These are phyloP conservation scores for Drosophila differens DNA, from an alignment of 2,888 invertebrate genomes.

Conservation along the genomic window DNA sequence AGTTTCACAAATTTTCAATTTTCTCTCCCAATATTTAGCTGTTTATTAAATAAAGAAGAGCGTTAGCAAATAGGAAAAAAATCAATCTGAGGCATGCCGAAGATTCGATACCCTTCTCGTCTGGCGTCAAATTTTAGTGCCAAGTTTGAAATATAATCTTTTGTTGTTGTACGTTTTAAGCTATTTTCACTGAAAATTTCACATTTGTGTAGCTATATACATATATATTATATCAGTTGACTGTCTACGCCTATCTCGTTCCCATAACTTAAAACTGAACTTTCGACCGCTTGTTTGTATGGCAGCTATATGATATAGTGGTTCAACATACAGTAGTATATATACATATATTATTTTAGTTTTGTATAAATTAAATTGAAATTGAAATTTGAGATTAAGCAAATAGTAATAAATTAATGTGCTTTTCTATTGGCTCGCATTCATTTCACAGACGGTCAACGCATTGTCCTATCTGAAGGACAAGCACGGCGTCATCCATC, in stretches of 20 bases:
- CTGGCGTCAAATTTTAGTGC: background rate
- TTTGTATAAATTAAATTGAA: background rate
- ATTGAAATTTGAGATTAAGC: background rate
- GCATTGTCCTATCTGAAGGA: slow-evolving; percentile 99
- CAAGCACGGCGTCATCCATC: slow-evolving; percentile 97
- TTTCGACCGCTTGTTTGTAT: background rate
- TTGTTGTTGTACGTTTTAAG: background rate
- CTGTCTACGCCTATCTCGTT: background rate
- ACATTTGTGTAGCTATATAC: background rate
- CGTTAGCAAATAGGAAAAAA: background rate
- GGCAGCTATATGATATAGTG: background rate
- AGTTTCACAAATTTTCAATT: background rate
- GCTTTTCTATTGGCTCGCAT: background rate
- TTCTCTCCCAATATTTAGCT: background rate
- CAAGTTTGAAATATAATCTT: background rate
- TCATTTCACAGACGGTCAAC: slow-evolving; percentile 91
- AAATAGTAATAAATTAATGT: background rate
- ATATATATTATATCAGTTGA: background rate
- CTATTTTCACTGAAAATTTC: background rate
- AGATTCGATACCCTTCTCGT: background rate
- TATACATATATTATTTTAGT: background rate
- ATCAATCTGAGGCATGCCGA: background rate
- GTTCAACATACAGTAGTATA: no score
- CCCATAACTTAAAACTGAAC: background rate
- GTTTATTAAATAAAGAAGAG: background rate